phyloP scores from a whole-genome alignment of 2,113 vertebrate species.

The Coptodon rendalli region DNA sequence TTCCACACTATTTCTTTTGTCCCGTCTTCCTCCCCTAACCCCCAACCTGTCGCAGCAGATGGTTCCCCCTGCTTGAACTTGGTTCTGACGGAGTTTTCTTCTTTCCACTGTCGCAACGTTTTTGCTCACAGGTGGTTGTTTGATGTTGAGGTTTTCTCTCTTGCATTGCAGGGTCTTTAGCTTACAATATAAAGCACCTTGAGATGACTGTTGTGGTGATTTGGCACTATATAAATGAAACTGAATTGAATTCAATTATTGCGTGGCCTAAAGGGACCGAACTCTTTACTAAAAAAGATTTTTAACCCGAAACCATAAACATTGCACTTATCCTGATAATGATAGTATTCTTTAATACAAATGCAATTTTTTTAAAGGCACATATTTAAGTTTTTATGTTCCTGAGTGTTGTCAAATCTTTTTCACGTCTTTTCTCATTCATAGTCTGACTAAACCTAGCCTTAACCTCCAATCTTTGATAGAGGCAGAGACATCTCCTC shows the following conservation, averaged over 20 bases:
- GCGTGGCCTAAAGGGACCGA: background rate
- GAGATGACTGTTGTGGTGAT: background rate
- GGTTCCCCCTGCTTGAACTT: background rate
- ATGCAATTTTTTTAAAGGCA: background rate
- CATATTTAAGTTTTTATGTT: background rate
- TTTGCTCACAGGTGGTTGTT: background rate
- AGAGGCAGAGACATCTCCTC: background rate
- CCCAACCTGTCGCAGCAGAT: background rate
- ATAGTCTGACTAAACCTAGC: background rate
- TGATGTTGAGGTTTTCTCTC: background rate
- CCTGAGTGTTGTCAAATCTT: background rate
- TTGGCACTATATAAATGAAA: background rate
- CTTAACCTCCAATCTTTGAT: background rate
- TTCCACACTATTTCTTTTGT: background rate
- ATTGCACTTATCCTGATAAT: background rate
- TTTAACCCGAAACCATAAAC: background rate
- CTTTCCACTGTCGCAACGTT: background rate
- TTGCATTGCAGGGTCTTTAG: background rate
- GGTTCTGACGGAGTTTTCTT: background rate
- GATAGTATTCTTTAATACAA: background rate
- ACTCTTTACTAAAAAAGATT: background rate
- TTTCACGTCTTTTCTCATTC: background rate
- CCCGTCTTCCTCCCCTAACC: background rate
- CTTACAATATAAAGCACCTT: background rate
- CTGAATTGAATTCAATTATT: background rate